phyloP scores from a whole-genome alignment of 2,113 vertebrate species.

The Melanocharis versteri region DNA sequence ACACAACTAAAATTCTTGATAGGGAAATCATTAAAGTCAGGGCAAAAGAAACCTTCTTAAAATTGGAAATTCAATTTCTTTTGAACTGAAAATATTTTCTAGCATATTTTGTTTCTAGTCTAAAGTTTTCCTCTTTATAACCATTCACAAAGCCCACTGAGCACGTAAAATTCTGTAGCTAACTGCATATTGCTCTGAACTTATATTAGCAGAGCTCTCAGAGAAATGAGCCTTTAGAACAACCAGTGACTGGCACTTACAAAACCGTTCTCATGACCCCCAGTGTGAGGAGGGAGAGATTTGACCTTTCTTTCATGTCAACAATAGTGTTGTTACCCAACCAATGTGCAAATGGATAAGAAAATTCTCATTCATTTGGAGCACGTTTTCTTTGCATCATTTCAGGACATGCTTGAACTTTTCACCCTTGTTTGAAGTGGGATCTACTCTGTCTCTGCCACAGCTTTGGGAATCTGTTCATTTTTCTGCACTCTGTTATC shows the following conservation, averaged over 20 bases:
- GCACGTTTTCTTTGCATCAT: background rate
- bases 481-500: background rate
- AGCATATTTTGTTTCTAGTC: background rate
- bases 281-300: background rate
- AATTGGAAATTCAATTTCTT: no score
- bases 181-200: background rate
- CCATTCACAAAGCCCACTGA: background rate
- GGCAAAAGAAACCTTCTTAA: background rate
- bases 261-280: background rate
- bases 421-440: conserved; percentile 19
- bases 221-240: background rate
- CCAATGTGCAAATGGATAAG: background rate
- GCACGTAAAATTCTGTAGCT: background rate
- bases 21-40: background rate
- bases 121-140: background rate
- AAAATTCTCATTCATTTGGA: background rate
- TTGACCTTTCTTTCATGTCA: background rate
- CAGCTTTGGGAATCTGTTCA: background rate
- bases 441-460: background rate
- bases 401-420: conserved; percentile 46
- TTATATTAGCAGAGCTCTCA: background rate
- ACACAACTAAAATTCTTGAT: background rate
- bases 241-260: background rate
- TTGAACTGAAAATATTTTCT: background rate
- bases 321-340: background rate